Evolutionary conservation across 2,113 vertebrate species (phyloP), one percentile per base, ranked within the genome.

Genomic region (Dromas ardeola): DNA sequence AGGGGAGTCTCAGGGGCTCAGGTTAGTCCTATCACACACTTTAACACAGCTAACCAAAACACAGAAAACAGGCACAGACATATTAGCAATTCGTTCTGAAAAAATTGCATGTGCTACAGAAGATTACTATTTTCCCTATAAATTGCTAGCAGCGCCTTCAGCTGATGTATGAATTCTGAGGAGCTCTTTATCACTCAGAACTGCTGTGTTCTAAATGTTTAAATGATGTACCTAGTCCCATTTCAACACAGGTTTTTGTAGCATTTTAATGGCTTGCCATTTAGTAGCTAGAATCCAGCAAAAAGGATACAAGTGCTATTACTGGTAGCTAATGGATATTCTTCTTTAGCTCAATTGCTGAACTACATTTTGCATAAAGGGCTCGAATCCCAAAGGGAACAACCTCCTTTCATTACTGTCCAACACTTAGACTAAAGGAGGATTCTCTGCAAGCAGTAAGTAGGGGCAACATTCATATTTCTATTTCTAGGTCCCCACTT

Each of bases 251-350:
- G 38, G 36, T 11, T 92, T 88, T 15, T n/a, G 25, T 12, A 91
- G 43, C 65, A 56, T 71, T 95, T 94, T 88, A 88, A 86, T 59
- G n/a, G 40, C 55, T 81, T 81, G 38, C 63, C 26, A 15, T 88
- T 94, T 71, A 67, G 76, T 14, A 92, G 55, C 65, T 74, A 72
- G 43, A 92, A 84, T n/a, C 43, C 65, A 90, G 76, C 38, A 61
- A 67, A 81, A 34, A 15, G 27, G 27, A 65, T 76, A 34, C n/a
- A 62, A 86, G 26, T 10, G 79, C 88, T 81, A 30, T 88, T 91
- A 90, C 55, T 78, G 76, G n/a, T 38, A 88, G 45, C 82, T 97
- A 95, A 94, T 84, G 69, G 76, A 79, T 63, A 80, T 43, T 88
- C 82, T 66, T 72, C 86, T 67, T 67, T 9, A 67, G 50, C 70